Evolutionary conservation across 2,888 invertebrate genomes (phyloP), one percentile per base, ranked within the genome.

Genomic region (Azorinus chamasolen): DNA sequence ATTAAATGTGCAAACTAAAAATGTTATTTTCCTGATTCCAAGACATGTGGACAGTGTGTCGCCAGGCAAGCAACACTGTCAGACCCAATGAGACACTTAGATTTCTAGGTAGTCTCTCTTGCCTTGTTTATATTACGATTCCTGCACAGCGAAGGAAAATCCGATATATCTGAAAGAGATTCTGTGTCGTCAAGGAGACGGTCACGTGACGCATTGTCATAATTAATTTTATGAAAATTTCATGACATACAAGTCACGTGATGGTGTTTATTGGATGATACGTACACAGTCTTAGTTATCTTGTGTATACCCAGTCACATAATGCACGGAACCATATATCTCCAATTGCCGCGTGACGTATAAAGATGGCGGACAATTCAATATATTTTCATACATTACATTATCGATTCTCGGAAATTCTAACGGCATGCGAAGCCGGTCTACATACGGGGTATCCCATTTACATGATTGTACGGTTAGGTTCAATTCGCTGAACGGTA

Each of bases 191-290:
- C 69, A 75, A 63, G 78, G 81, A 51, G 78, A 78, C 81, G 24
- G 45, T 55, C 81, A 81, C 81, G 77, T 78, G 78, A 65, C 63
- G 55, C 61, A 71, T 78, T 75, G 81, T 71, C 68, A 81, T 81
- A 74, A 75, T 78, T 81, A 81, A 81, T 81, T 81, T 81, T 71
- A 78, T 81, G 81, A 81, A 81, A 71, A 64, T 81, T 74, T 72
- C 72, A 78, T 78, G 81, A 78, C 70, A 73, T 68, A 54, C 32
- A 48, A 24, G 69, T 75, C 78, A 78, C 75, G 80, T 81, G 81
- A 75, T 68, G 39, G 37, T 51, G 50, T 65, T 68, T 81, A 72
- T 61, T 59, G 77, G 71, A 71, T 63, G 68, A 71, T 81, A 71
- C 69, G 62, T 70, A 73, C 65, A 64, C 72, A 65, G 72, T 70